Conservation (phyloP, 2,888 invertebrate genomes). For the Stenchaetothrips biformis region DNA sequence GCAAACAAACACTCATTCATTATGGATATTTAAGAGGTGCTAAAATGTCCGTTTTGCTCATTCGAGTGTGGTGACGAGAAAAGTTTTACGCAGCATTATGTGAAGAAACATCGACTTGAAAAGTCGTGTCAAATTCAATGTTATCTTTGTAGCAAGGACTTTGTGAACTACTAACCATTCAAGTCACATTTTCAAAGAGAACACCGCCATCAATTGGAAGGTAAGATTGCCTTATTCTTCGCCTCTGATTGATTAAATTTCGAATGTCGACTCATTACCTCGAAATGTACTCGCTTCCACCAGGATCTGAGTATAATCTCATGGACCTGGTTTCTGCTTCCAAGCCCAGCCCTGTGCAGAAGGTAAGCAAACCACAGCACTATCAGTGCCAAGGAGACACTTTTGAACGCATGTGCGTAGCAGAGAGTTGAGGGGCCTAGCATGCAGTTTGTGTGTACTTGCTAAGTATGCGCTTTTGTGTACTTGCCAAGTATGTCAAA, state of each 20-base stretch:
- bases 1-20: no score
- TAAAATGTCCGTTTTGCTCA: neutral
- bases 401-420: no score
- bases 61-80: neutral
- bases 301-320: neutral
- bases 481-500: no score
- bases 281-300: neutral
- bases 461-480: no score
- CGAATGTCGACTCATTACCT: neutral
- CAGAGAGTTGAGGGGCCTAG: no score
- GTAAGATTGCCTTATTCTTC: neutral
- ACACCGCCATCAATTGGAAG: neutral
- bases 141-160: neutral
- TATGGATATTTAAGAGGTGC: neutral
- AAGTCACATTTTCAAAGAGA: neutral
- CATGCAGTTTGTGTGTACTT: no score
- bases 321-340: neutral
- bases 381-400: no score
- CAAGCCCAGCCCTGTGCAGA: neutral
- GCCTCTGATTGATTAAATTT: neutral
- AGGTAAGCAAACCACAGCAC: no score
- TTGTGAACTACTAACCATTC: neutral
- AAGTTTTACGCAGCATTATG: neutral
- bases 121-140: neutral
- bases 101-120: neutral